Percentiles rank a stretch among this genome's conserved stretches.
Evolutionary conservation across 2,113 vertebrate genomes (phyloP).

Genomic region (Sprattus sprattus): DNA sequence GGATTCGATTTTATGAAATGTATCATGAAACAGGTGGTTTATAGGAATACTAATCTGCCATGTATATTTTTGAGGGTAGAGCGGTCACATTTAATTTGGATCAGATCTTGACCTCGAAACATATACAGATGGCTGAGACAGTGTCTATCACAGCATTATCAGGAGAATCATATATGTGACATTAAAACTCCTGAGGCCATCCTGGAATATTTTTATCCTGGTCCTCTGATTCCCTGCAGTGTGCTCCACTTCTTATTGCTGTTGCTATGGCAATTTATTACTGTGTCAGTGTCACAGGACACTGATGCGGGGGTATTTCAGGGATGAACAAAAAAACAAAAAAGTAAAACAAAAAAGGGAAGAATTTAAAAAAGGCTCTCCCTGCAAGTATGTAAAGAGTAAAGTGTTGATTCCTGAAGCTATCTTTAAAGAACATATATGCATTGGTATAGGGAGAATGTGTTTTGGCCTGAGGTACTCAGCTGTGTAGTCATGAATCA

Average conservation of each 20-base stretch:
- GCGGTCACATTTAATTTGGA: neutral
- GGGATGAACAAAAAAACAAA: neutral
- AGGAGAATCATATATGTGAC: neutral
- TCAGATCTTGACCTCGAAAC: too few relatives aligned
- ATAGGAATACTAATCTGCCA: neutral
- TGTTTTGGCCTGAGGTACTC: neutral
- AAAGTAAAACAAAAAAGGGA: neutral
- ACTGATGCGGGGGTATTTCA: neutral
- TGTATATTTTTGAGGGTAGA: neutral
- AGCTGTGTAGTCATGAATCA: neutral
- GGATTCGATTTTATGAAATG: neutral
- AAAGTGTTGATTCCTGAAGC: neutral
- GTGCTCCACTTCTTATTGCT: neutral
- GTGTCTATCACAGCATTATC: neutral
- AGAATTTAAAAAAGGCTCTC: neutral
- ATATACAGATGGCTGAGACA: neutral
- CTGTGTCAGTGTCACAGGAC: neutral
- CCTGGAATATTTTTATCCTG: neutral
- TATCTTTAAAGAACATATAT: neutral
- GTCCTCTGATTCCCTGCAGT: neutral
- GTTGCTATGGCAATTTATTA: conserved; percentile 21
- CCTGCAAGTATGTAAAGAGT: neutral
- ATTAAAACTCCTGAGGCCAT: neutral
- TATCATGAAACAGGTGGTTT: neutral
- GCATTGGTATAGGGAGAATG: neutral